phyloP scores from a whole-genome alignment of 2,797 vertebrate species.

The Chiloscyllium punctatum region DNA sequence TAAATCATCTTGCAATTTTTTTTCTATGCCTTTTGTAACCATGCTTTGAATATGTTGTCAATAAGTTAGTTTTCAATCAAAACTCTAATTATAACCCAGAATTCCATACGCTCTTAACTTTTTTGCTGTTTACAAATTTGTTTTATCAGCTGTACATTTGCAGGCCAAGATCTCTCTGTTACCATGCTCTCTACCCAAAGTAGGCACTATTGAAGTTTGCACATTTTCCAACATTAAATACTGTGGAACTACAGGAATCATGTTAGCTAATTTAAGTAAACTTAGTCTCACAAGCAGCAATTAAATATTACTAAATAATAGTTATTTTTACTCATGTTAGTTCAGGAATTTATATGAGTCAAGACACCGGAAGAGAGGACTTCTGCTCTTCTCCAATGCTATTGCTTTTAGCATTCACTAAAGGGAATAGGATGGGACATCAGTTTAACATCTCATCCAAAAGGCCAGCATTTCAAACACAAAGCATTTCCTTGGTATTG shows the following conservation, averaged over 20 bases:
- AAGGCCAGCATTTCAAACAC: not conserved
- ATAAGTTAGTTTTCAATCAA: not conserved
- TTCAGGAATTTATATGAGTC: not conserved
- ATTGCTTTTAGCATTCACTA: not conserved
- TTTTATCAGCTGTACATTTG: not conserved
- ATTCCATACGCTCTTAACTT: not conserved
- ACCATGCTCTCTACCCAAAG: not conserved
- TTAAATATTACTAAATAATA: not conserved
- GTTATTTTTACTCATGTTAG: not conserved
- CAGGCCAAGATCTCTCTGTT: not conserved
- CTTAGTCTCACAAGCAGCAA: not conserved
- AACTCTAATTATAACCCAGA: not conserved
- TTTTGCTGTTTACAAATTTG: not conserved
- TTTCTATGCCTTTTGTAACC: not conserved
- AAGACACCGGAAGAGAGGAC: not conserved
- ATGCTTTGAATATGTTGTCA: not conserved
- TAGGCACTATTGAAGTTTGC: not conserved
- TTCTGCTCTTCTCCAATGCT: not conserved
- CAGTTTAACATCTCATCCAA: not conserved
- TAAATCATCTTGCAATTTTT: not conserved
- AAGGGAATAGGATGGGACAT: not conserved
- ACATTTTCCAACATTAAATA: not conserved
- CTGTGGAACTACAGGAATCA: not conserved
- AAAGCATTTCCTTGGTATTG: not conserved
- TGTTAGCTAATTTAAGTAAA: not conserved